Base-by-base conservation (phyloP, 2,797 vertebrate species). In the Lepus oiostolus region DNA sequence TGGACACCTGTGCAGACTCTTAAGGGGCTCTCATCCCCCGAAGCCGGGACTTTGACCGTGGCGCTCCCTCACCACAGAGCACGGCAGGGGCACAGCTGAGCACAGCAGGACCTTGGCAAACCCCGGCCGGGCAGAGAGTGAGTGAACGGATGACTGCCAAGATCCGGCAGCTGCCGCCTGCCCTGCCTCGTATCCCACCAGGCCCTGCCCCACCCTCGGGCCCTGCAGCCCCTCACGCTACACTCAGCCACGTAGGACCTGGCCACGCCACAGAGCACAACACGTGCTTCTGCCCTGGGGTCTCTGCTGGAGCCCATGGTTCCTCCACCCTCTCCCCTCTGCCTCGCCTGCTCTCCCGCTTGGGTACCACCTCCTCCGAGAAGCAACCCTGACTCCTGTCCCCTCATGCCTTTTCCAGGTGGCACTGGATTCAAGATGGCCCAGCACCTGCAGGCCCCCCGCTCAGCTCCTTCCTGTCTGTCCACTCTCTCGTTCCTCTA, bases 241-340 rank as follows among this genome's bases (percentile, higher is more conserved):
- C 17, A 9, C 77, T 88, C 85, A 72, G 92, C 58, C 77, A 10
- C 38, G 12, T 0, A 0, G 72, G 60, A 47, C 52, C 14, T 21
- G 2, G 8, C 42, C 54, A 35, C 1, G 3, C 4, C n/a, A 24
- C 24, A 11, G 4, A 35, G 50, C 11, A 1, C 5, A 8, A 2
- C 2, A 2, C 0, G 28, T 7, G 16, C 26, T 28, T 50, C 4
- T 42, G 79, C 70, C 54, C 28, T 2, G 5, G 63, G 24, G 22
- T 22, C 26, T 32, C 62, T 47, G 42, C 42, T 2, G 42, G 42
- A 0, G 19, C 5, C 14, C 0, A 0, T 6, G 26, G 1, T 1
- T 21, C 26, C 28, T 24, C 26, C 16, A 4, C 1, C 24, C 54
- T 26, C 5, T 22, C 74, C 35, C 28, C 63, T 42, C 32, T 26